A percentile compares a stretch with the other conserved stretches of the same genome.
Conservation (phyloP, 2,888 invertebrate genomes). For the Acanthacorydalis orientalis region DNA sequence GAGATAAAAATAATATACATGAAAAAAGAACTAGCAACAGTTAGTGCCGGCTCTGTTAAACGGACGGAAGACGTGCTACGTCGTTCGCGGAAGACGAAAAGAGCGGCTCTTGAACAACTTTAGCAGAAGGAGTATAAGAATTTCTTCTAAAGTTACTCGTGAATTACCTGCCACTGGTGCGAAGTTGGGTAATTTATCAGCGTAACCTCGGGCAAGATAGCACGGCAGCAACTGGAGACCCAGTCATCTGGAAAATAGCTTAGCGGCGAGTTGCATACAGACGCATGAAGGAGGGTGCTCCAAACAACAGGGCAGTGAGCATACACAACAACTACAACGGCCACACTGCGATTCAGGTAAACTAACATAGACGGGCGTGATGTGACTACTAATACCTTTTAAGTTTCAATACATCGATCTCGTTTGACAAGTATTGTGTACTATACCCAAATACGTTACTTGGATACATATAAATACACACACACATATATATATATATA, state of each 20-base stretch:
- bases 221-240: constrained; percentile 1
- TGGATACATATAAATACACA: too few relatives aligned
- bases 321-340: constrained; percentile 10
- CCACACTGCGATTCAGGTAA: not conserved
- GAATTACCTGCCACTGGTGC: constrained; percentile 45
- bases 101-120: too few relatives aligned
- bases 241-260: constrained; percentile 23
- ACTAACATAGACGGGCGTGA: constrained; percentile 2
- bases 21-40: too few relatives aligned
- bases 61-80: too few relatives aligned
- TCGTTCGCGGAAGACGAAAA: too few relatives aligned
- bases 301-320: constrained; percentile 9
- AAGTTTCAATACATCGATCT: not conserved
- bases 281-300: constrained; percentile 6
- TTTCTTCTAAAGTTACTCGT: constrained; percentile 14
- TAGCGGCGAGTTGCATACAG: constrained; percentile 18
- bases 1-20: too few relatives aligned
- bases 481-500: too few relatives aligned
- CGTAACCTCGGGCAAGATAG: constrained; percentile 16
- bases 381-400: constrained; percentile 4
- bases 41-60: too few relatives aligned
- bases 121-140: not conserved
- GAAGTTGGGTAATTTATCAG: constrained; percentile 46
- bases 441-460: too few relatives aligned
- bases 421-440: too few relatives aligned